Evolutionary conservation across 2,113 vertebrate species (phyloP).

Genomic region (Psittacula cyanocephala): DNA sequence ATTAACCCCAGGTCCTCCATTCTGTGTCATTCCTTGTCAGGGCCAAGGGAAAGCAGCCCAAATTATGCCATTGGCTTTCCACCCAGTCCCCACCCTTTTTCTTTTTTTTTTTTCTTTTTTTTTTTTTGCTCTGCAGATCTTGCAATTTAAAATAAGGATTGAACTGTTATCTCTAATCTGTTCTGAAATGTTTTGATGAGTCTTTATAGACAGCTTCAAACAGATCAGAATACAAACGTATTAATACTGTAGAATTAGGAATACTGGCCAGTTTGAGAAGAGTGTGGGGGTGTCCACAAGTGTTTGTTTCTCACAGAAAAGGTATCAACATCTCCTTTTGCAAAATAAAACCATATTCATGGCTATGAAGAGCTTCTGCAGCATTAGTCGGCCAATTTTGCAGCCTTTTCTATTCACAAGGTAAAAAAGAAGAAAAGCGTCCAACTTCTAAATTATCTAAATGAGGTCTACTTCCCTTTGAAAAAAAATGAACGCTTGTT

Average conservation of each 20-base stretch:
- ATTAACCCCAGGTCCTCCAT: background rate
- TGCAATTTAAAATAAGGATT: background rate
- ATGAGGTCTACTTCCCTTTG: background rate
- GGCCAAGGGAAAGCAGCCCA: background rate
- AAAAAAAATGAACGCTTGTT: constrained; percentile 24
- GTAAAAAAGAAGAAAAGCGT: background rate
- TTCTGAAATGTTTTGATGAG: background rate
- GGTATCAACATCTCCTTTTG: background rate
- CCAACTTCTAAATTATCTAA: background rate
- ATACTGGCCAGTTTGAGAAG: background rate
- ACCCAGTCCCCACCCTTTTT: background rate
- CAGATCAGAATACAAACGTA: background rate
- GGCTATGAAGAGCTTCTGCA: background rate
- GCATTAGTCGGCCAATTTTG: background rate
- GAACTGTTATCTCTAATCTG: background rate
- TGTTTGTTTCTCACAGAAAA: background rate
- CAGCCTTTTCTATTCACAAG: background rate
- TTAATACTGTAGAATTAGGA: background rate
- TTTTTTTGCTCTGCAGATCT: background rate
- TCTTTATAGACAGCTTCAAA: background rate
- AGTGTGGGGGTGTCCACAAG: rapidly evolving
- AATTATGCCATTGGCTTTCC: background rate
- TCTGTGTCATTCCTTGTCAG: background rate
- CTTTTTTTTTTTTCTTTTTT: background rate
- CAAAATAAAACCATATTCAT: background rate